phyloP scores from a whole-genome alignment of 1,140 invertebrate species.

The Leptonema lineaticorne region DNA sequence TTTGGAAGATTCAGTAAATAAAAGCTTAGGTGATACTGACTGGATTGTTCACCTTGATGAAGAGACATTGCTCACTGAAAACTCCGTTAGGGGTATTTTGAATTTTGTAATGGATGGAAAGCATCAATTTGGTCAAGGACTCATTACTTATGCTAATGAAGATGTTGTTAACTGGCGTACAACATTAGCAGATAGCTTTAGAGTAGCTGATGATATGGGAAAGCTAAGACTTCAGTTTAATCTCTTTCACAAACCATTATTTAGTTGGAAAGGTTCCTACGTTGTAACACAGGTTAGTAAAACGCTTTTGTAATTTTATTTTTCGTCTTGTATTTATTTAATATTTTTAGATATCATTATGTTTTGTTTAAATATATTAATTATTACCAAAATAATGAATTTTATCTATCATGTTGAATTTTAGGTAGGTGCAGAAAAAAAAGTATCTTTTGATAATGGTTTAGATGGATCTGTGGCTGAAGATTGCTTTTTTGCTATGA shows the following conservation, averaged over 20 bases:
- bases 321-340: too few relatives aligned
- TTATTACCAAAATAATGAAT: background rate
- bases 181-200: constrained; percentile 92
- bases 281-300: constrained; percentile 83
- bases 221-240: constrained; percentile 92
- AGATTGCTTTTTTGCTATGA: constrained; percentile 96
- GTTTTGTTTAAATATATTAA: background rate
- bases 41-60: constrained; percentile 99
- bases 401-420: constrained; percentile 44
- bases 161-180: constrained; percentile 96
- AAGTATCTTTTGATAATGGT: constrained; percentile 94
- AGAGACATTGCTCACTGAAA: constrained; percentile 93
- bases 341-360: too few relatives aligned
- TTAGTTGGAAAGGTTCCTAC: constrained; percentile 97
- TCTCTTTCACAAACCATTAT: constrained; percentile 91
- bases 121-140: constrained; percentile 95
- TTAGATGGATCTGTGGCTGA: constrained; percentile 95
- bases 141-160: constrained; percentile 98
- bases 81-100: constrained; percentile 86
- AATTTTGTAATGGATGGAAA: constrained; percentile 96
- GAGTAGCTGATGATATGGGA: constrained; percentile 97
- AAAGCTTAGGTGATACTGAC: constrained; percentile 84
- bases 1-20: constrained; percentile 82
- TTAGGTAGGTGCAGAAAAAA: constrained; percentile 82
- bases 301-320: constrained; percentile 23